These are phyloP conservation scores for Ceratina japonica DNA, from an alignment of 1,140 invertebrate species.

Conservation along the genomic window DNA sequence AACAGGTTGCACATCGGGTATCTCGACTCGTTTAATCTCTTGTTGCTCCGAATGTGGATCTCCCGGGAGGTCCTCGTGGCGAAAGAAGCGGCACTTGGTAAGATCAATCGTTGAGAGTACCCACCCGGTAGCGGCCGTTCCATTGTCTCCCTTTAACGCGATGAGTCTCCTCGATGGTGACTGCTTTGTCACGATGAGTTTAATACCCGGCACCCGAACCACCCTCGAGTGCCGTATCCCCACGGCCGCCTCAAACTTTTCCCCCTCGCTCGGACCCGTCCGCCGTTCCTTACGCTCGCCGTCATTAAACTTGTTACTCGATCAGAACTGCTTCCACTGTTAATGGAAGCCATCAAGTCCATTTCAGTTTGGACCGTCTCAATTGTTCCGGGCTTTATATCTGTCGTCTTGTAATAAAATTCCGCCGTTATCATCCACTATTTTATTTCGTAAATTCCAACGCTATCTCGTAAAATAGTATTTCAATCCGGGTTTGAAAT, in stretches of 20 bases:
- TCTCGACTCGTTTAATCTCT: slow-evolving; percentile 55
- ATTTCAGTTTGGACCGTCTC: too few relatives aligned
- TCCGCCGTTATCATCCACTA: too few relatives aligned
- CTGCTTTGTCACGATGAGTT: slow-evolving; percentile 59
- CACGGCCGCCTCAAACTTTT: slow-evolving; percentile 11
- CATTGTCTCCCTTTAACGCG: slow-evolving; percentile 71
- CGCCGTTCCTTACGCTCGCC: too few relatives aligned
- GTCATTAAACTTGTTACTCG: background rate
- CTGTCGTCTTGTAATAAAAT: too few relatives aligned
- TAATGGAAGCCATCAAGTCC: too few relatives aligned
- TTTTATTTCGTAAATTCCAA: too few relatives aligned
- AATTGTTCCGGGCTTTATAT: too few relatives aligned
- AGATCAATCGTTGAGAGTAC: slow-evolving; percentile 70
- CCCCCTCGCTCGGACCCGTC: background rate
- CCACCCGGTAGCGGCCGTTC: slow-evolving; percentile 48
- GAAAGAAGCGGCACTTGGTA: slow-evolving; percentile 54
- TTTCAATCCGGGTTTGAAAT: too few relatives aligned
- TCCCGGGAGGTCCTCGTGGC: slow-evolving; percentile 26
- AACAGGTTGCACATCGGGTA: slow-evolving; percentile 43
- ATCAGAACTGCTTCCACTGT: too few relatives aligned
- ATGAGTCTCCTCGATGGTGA: slow-evolving; percentile 59
- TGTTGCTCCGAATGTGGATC: slow-evolving; percentile 52
- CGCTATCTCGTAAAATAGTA: too few relatives aligned
- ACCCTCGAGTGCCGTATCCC: slow-evolving; percentile 9
- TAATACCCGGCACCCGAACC: slow-evolving; percentile 29